Evolutionary conservation across 2,113 vertebrate genomes (phyloP).

Genomic region (Machaerirhynchus nigripectus): DNA sequence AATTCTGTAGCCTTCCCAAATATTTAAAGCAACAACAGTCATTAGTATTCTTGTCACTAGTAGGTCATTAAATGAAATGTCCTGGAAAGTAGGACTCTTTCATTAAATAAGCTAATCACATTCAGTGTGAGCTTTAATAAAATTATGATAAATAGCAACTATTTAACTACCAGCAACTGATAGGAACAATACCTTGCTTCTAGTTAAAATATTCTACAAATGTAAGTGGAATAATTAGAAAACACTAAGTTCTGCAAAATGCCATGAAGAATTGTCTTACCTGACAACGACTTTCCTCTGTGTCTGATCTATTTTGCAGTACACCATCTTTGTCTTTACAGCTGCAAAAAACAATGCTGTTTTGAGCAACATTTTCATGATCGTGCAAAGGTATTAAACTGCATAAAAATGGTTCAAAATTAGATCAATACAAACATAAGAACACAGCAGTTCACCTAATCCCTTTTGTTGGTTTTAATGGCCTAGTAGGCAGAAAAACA

Average conservation of each 20-base stretch:
- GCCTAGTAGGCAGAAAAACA: constrained; percentile 3
- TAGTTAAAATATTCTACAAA: constrained; percentile 70
- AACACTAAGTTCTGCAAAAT: constrained; percentile 59
- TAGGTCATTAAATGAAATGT: constrained; percentile 87
- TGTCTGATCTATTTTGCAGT: constrained; percentile 99
- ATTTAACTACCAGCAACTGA: constrained; percentile 77
- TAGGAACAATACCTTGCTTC: constrained; percentile 69
- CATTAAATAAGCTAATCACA: constrained; percentile 88
- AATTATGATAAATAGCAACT: constrained; percentile 86
- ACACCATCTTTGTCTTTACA: constrained; percentile 98
- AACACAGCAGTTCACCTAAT: neutral
- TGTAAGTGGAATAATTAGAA: constrained; percentile 69
- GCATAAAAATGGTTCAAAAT: neutral
- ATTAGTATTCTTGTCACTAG: constrained; percentile 83
- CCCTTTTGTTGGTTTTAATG: neutral
- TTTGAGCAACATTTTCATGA: neutral
- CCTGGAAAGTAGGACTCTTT: constrained; percentile 87
- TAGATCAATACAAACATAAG: neutral
- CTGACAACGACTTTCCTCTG: constrained; percentile 96
- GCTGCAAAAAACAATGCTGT: constrained; percentile 73
- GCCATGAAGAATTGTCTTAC: constrained; percentile 75
- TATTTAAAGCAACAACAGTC: constrained; percentile 69
- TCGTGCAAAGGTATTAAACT: neutral
- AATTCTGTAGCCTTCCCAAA: constrained; percentile 53
- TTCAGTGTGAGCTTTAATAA: constrained; percentile 83